Evolutionary conservation across 1,140 invertebrate genomes (phyloP).

Genomic region (Pachyrhynchus sulphureomaculatus): DNA sequence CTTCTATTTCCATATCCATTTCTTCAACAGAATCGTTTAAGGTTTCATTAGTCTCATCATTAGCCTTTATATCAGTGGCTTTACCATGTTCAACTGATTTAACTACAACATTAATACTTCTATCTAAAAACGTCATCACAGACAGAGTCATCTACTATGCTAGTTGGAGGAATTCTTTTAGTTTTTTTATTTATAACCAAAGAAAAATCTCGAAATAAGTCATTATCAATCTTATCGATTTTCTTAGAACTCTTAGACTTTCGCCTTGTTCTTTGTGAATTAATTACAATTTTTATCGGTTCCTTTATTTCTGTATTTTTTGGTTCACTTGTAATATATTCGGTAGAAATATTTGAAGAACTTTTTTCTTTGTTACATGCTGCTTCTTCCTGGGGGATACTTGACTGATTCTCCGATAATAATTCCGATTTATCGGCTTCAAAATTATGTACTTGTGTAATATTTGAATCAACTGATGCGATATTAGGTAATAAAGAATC

Average conservation of each 20-base stretch:
- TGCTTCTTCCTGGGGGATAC: not conserved
- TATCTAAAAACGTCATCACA: slow-evolving; percentile 17
- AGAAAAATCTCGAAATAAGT: slow-evolving; percentile 34
- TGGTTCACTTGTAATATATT: not conserved
- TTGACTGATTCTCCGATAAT: no score
- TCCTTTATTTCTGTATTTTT: not conserved
- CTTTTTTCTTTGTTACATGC: not conserved
- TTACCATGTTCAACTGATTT: not conserved
- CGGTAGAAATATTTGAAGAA: not conserved
- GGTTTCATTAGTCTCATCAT: not conserved
- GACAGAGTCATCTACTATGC: slow-evolving; percentile 26
- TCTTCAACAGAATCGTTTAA: slow-evolving; percentile 35
- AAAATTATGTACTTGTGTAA: no score
- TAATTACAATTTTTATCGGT: slow-evolving; percentile 1
- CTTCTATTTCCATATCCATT: slow-evolving; percentile 40
- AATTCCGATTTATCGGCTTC: no score
- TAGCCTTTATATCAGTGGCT: not conserved
- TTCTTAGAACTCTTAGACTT: slow-evolving; percentile 37
- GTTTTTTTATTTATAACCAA: slow-evolving; percentile 38
- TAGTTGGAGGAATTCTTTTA: slow-evolving; percentile 26
- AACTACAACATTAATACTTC: not conserved
- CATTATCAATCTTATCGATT: slow-evolving; percentile 27
- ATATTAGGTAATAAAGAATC: no score
- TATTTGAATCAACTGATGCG: no score
- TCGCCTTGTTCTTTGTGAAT: slow-evolving; percentile 24